Conservation (phyloP, 1,140 invertebrate species). For the Chymomyza costata region DNA sequence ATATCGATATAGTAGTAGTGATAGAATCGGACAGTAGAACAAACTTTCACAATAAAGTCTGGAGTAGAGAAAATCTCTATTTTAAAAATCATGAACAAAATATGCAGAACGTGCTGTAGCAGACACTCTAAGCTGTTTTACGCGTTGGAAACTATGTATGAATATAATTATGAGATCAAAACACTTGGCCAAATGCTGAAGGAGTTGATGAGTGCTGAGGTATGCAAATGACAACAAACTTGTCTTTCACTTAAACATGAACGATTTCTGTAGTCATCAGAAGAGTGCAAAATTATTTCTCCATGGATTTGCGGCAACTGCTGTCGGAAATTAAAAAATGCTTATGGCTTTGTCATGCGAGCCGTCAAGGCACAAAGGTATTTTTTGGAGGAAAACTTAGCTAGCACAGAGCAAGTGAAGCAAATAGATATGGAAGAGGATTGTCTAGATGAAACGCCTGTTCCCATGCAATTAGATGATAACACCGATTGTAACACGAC, state of each 20-base stretch:
- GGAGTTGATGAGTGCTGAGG: slow-evolving; percentile 44
- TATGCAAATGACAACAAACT: no score
- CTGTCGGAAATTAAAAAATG: slow-evolving; percentile 33
- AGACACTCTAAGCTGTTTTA: slow-evolving; percentile 46
- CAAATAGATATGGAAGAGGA: no score
- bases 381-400: not conserved
- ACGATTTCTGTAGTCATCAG: slow-evolving; percentile 24
- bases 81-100: slow-evolving; percentile 29
- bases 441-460: no score
- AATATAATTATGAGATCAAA: slow-evolving; percentile 46
- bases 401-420: no score
- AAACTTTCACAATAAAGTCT: no score
- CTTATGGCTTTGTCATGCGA: slow-evolving; percentile 46
- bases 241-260: not conserved
- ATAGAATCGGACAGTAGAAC: no score
- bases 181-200: slow-evolving; percentile 43
- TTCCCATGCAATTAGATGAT: no score
- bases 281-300: slow-evolving; percentile 34
- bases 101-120: slow-evolving; percentile 42
- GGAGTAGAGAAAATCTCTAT: no score
- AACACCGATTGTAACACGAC: no score
- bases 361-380: slow-evolving; percentile 32
- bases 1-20: no score
- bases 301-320: slow-evolving; percentile 47
- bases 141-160: slow-evolving; percentile 42